Conservation (phyloP, 1,140 invertebrate species). For the Trichonephila clavipes region DNA sequence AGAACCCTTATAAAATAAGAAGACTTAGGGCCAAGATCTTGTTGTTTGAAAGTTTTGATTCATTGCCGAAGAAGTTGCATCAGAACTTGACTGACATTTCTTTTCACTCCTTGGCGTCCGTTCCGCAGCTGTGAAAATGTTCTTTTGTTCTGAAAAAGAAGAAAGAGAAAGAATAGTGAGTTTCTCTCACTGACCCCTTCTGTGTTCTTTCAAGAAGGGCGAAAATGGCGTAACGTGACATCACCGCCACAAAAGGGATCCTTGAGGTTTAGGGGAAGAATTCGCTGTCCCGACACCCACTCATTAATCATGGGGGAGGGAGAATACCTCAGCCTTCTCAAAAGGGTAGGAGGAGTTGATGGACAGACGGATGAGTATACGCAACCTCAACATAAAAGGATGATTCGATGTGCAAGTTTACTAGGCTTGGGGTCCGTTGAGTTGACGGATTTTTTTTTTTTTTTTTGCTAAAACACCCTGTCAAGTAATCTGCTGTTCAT, state of each 20-base stretch:
- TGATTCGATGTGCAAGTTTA: not conserved
- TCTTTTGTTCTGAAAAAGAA: conserved; percentile 25
- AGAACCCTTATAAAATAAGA: no score
- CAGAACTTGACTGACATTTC: not conserved
- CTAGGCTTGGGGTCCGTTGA: not conserved
- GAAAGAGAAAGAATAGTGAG: not conserved
- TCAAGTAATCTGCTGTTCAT: no score
- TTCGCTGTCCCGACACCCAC: conserved; percentile 33
- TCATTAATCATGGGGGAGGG: conserved; percentile 37
- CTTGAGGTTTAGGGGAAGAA: not conserved
- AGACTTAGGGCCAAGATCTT: not conserved
- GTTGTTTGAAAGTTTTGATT: not conserved
- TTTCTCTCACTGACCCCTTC: not conserved
- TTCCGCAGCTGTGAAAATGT: conserved; percentile 28
- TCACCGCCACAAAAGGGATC: conserved; percentile 38
- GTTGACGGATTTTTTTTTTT: not conserved
- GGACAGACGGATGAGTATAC: not conserved
- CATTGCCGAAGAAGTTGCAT: not conserved
- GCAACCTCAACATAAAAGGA: not conserved
- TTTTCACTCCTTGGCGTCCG: not conserved
- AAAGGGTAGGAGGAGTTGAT: not conserved
- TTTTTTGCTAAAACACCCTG: no score
- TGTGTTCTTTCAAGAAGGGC: conserved; percentile 3
- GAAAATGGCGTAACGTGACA: conserved; percentile 41
- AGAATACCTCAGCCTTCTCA: not conserved